phyloP scores from a whole-genome alignment of 2,888 invertebrate species.

The Drosophila prostipennis region DNA sequence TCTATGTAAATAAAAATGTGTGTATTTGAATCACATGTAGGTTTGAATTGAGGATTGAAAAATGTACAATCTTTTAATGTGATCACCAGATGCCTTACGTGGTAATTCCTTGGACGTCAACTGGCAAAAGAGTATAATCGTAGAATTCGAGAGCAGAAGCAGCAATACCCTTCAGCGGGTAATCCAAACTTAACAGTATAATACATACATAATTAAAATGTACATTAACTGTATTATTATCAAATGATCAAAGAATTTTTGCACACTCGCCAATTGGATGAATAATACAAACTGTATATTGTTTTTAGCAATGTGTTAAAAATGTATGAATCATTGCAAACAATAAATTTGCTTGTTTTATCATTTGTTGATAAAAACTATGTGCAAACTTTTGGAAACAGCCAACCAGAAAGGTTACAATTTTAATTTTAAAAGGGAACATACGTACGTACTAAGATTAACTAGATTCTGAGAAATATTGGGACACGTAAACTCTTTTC shows the following conservation, averaged over 20 bases:
- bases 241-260: no score
- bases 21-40: neutral
- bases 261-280: no score
- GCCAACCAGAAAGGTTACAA: no score
- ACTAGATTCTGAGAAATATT: neutral
- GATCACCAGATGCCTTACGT: slow-evolving; percentile 2
- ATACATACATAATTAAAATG: no score
- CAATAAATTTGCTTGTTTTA: no score
- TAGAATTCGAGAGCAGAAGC: neutral
- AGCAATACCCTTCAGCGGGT: neutral
- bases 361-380: neutral
- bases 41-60: slow-evolving; percentile 3
- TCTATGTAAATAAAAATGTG: neutral
- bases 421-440: no score
- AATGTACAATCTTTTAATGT: slow-evolving; percentile 6
- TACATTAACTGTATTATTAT: no score
- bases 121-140: neutral
- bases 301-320: no score
- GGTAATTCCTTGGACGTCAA: slow-evolving; percentile 30
- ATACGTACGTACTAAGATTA: no score
- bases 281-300: no score
- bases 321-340: no score
- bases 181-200: no score
- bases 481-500: neutral
- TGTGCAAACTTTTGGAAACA: neutral